phyloP scores from a whole-genome alignment of 1,140 invertebrate species.

The Drosophila orena region DNA sequence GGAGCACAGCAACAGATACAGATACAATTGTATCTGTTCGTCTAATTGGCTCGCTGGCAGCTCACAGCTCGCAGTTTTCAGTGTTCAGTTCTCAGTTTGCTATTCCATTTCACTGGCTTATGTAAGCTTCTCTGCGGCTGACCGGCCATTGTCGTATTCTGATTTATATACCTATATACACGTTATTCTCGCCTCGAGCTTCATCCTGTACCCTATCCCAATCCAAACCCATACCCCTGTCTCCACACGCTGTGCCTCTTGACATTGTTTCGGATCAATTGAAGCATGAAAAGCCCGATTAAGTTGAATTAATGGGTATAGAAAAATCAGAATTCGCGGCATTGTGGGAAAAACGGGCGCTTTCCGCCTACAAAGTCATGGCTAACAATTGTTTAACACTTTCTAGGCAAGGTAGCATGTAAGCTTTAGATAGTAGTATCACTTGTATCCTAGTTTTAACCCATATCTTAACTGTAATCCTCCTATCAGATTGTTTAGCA shows the following conservation, averaged over 20 bases:
- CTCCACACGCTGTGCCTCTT: slow-evolving; percentile 53
- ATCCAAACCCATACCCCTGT: slow-evolving; percentile 41
- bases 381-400: slow-evolving; percentile 65
- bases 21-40: slow-evolving; percentile 69
- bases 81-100: slow-evolving; percentile 19
- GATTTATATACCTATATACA: slow-evolving; percentile 71
- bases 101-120: slow-evolving; percentile 51
- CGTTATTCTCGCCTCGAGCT: slow-evolving; percentile 52
- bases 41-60: slow-evolving; percentile 60
- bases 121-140: slow-evolving; percentile 63
- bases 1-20: slow-evolving; percentile 52
- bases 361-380: slow-evolving; percentile 31
- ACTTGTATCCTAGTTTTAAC: slow-evolving; percentile 12
- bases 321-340: slow-evolving; percentile 61
- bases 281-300: slow-evolving; percentile 69
- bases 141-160: slow-evolving; percentile 68
- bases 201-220: slow-evolving; percentile 59
- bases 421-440: slow-evolving; percentile 52
- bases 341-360: slow-evolving; percentile 47
- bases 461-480: slow-evolving; percentile 21
- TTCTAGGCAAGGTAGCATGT: slow-evolving; percentile 22
- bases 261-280: slow-evolving; percentile 64
- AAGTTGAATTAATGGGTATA: slow-evolving; percentile 67
- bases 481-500: slow-evolving; percentile 41
- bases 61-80: slow-evolving; percentile 23